Conservation (phyloP, 1,140 invertebrate genomes). For the Nymphalis io region DNA sequence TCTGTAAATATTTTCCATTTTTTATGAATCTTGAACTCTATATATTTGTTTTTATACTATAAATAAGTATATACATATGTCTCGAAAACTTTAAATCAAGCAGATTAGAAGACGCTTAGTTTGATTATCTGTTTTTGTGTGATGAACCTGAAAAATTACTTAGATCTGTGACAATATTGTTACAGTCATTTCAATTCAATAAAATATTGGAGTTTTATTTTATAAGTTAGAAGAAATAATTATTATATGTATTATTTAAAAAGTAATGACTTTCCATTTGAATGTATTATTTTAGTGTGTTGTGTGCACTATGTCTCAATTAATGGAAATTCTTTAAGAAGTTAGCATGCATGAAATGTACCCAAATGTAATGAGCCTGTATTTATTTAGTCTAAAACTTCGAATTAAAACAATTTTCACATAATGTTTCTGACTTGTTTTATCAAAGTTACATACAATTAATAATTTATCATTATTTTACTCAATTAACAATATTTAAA, state of each 20-base stretch:
- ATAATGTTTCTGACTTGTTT: neutral
- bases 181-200: neutral
- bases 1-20: constrained; percentile 42
- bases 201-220: constrained; percentile 1
- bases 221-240: neutral
- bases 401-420: neutral
- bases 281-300: neutral
- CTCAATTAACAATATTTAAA: neutral
- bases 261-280: neutral
- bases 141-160: neutral
- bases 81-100: constrained; percentile 7
- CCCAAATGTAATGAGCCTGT: neutral
- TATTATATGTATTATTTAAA: neutral
- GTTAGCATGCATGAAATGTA: neutral
- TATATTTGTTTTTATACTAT: constrained; percentile 18
- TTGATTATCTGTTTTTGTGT: neutral
- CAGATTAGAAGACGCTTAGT: neutral
- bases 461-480: neutral
- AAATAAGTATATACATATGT: neutral
- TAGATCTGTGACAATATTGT: neutral
- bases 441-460: neutral
- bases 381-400: neutral
- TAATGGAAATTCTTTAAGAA: neutral
- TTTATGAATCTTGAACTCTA: constrained; percentile 26
- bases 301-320: neutral